These are phyloP conservation scores for Pimpla rufipes DNA, from an alignment of 2,888 invertebrate genomes.

Conservation along the genomic window DNA sequence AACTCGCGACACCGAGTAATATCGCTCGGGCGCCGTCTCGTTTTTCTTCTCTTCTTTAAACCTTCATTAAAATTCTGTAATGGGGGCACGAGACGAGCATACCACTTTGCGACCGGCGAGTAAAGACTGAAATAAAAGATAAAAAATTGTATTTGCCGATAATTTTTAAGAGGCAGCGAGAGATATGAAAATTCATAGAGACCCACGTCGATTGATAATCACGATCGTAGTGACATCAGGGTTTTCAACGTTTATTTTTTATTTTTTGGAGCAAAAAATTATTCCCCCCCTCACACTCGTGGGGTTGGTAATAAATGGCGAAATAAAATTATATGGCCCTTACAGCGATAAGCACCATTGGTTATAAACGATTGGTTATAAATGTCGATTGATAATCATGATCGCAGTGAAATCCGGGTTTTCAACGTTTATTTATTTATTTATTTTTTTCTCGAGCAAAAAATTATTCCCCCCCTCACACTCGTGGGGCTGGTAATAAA, in stretches of 20 bases:
- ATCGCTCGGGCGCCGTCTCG: background rate
- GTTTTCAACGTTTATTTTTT: too few species aligned
- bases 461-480: too few species aligned
- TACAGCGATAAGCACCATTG: too few species aligned
- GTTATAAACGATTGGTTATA: too few species aligned
- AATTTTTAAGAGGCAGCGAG: constrained; percentile 40
- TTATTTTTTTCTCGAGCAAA: too few species aligned
- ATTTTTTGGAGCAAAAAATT: too few species aligned
- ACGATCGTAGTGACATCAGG: background rate
- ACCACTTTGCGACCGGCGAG: constrained; percentile 13
- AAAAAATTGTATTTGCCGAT: constrained; percentile 39
- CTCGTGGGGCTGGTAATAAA: too few species aligned
- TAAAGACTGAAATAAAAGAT: constrained; percentile 2
- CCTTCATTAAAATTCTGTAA: constrained; percentile 37
- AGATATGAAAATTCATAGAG: constrained; percentile 36
- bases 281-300: too few species aligned
- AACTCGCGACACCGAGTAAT: constrained; percentile 5
- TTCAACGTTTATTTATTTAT: too few species aligned
- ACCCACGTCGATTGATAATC: constrained; percentile 40
- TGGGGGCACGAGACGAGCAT: background rate
- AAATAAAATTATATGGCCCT: too few species aligned
- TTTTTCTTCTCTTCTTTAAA: constrained; percentile 20
- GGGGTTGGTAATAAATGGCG: too few species aligned
- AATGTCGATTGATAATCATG: constrained; percentile 40
- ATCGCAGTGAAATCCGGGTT: background rate